Conservation (phyloP, 2,797 vertebrate species). For the Eurystomus glaucurus region DNA sequence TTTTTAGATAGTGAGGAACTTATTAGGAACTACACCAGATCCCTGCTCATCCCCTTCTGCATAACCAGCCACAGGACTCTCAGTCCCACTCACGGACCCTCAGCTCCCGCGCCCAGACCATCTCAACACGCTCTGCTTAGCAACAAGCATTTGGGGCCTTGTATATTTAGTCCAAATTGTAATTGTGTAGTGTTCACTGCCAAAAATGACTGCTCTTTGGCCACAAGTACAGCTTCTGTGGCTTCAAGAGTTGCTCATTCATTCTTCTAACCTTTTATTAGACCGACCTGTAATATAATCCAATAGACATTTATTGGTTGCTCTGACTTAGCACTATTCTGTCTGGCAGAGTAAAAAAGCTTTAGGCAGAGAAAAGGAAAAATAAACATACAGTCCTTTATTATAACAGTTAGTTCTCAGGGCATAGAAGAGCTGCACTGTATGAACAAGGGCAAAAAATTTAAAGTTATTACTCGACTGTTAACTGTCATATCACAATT, state of each 20-base stretch:
- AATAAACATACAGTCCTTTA: background rate
- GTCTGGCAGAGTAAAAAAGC: background rate
- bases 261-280: conserved; percentile 62
- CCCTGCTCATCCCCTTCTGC: background rate
- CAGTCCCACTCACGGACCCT: background rate
- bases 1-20: background rate
- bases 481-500: conserved; percentile 61
- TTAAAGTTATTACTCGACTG: conserved; percentile 14
- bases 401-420: conserved; percentile 23
- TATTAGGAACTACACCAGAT: background rate
- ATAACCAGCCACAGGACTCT: background rate
- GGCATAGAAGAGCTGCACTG: background rate
- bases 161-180: conserved; percentile 59
- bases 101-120: background rate
- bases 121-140: background rate
- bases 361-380: conserved; percentile 30
- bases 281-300: conserved; percentile 59
- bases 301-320: conserved; percentile 31
- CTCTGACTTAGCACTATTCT: conserved; percentile 24
- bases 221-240: conserved; percentile 22
- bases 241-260: conserved; percentile 59
- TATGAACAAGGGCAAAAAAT: conserved; percentile 15
- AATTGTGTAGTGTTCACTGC: conserved; percentile 28
- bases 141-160: conserved; percentile 57
- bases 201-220: conserved; percentile 28